Base-by-base conservation (phyloP, 2,113 vertebrate species). In the Nibea coibor region DNA sequence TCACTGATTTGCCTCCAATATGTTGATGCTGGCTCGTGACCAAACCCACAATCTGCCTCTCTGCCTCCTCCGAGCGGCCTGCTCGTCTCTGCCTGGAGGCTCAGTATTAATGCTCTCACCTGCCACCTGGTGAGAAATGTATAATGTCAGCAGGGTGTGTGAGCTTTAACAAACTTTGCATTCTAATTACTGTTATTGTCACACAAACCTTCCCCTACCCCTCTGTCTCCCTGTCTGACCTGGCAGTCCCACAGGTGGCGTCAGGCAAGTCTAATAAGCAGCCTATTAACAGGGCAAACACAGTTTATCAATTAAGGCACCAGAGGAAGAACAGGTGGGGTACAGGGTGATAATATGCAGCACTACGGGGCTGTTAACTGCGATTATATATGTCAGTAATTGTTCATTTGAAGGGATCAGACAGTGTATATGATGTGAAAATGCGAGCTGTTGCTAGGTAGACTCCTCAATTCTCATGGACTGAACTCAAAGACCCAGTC, bases 271-370 rank as follows among this genome's bases (percentile, higher is more conserved):
- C 78, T 91, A 87, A 88, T 91, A 92, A 93, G 83, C 69, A 89
- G 78, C 89, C 84, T 82, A 81, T 92, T 92, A 91, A 53, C 82
- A 83, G 72, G 72, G 75, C 70, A 80, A 89, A 90, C 87, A 89
- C 56, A 80, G 65, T 88, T 91, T 89, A 95, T 93, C 92, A 93
- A 90, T 93, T 92, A 93, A 89, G 69, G 51, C 14, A 54, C 72
- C 53, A 65, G 69, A 88, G 72, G 84, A 83, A 63, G 84, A 88
- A 75, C 85, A 90, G 80, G 76, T 85, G 78, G 84, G 83, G 56
- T 48, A 62, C 71, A 79, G 45, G 80, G 50, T 59, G 64, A 87
- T 90, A 80, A 90, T 80, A 77, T 74, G 54, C 47, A 83, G 59
- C 75, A 71, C 64, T 72, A 54, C 58, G 75, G 56, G 77, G 71